Percentiles rank a stretch among this genome's conserved stretches.
These are phyloP conservation scores for Sebastes cheni DNA, from an alignment of 2,797 vertebrate genomes.

Conservation along the genomic window DNA sequence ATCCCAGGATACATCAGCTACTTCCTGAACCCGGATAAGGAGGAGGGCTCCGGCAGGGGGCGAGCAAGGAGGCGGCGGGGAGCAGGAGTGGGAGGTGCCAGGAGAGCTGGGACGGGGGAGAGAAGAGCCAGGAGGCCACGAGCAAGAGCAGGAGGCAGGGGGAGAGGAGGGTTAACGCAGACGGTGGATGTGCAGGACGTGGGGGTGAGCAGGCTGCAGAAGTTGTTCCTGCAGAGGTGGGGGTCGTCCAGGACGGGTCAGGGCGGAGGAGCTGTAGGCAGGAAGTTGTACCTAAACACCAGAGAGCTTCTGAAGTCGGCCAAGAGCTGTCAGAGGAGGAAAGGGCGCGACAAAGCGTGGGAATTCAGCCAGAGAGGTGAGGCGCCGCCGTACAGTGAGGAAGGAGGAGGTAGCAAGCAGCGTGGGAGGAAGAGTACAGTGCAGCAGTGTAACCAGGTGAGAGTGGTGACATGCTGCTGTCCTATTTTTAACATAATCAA, in stretches of 20 bases:
- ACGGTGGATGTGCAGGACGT: slow-evolving; percentile 48
- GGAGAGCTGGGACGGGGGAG: not conserved
- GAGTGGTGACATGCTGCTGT: not conserved
- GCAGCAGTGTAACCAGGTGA: slow-evolving; percentile 33
- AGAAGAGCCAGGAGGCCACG: slow-evolving; percentile 24
- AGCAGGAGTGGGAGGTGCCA: not conserved
- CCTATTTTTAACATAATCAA: not conserved
- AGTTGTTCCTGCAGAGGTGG: slow-evolving; percentile 44
- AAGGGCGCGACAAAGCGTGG: slow-evolving; percentile 14
- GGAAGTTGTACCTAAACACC: slow-evolving; percentile 54
- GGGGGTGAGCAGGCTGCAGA: slow-evolving; percentile 45
- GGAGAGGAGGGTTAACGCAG: slow-evolving; percentile 35
- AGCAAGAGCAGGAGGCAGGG: not conserved
- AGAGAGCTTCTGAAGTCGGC: slow-evolving; percentile 42
- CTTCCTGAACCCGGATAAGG: slow-evolving; percentile 62
- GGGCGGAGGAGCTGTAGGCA: slow-evolving; percentile 73
- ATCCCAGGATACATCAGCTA: slow-evolving; percentile 79
- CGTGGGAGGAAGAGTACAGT: not conserved
- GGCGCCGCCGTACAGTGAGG: accelerated
- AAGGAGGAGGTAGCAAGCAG: not conserved
- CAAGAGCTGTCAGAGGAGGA: slow-evolving; percentile 16
- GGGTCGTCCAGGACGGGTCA: slow-evolving; percentile 45
- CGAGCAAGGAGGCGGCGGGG: not conserved
- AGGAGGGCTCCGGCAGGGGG: not conserved
- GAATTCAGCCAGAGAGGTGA: slow-evolving; percentile 30